These are phyloP conservation scores for Leucoma salicis DNA, from an alignment of 2,888 invertebrate species.

Conservation along the genomic window DNA sequence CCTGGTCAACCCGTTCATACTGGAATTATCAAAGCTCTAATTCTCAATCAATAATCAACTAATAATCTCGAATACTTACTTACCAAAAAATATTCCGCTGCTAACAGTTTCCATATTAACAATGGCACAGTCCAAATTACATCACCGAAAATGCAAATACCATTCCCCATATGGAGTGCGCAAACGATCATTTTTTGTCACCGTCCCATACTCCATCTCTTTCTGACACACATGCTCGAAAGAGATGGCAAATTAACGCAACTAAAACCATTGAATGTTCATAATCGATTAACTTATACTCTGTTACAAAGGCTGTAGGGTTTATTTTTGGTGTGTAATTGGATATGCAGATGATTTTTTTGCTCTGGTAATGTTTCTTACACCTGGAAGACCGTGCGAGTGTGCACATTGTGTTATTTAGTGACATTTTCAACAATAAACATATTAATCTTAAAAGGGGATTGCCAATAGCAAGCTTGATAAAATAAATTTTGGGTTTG, in stretches of 20 bases:
- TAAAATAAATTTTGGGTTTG: background rate
- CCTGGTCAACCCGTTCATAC: no score
- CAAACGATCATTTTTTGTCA: slow-evolving; percentile 36
- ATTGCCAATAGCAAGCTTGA: slow-evolving; percentile 4
- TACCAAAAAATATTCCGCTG: background rate
- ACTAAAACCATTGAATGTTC: background rate
- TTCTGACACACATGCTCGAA: slow-evolving; percentile 8
- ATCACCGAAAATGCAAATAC: slow-evolving; percentile 25
- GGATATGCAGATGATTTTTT: slow-evolving; percentile 30
- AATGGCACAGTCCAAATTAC: slow-evolving; percentile 6
- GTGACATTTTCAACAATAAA: slow-evolving; percentile 26
- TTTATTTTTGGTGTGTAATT: slow-evolving; percentile 10
- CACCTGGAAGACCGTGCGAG: slow-evolving; percentile 31
- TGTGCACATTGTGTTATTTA: slow-evolving; percentile 26
- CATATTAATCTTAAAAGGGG: slow-evolving; percentile 21
- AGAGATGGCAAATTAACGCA: slow-evolving; percentile 13
- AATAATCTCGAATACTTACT: background rate
- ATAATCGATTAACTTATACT: background rate
- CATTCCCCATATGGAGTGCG: slow-evolving; percentile 21
- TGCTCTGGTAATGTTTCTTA: slow-evolving; percentile 19
- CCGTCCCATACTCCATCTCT: slow-evolving; percentile 18
- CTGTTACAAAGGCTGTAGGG: slow-evolving; percentile 1
- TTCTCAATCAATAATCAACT: no score
- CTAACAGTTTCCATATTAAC: background rate
- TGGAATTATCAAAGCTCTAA: no score